Conservation (phyloP, 1,140 invertebrate species). For the Andrena cerasifolii region DNA sequence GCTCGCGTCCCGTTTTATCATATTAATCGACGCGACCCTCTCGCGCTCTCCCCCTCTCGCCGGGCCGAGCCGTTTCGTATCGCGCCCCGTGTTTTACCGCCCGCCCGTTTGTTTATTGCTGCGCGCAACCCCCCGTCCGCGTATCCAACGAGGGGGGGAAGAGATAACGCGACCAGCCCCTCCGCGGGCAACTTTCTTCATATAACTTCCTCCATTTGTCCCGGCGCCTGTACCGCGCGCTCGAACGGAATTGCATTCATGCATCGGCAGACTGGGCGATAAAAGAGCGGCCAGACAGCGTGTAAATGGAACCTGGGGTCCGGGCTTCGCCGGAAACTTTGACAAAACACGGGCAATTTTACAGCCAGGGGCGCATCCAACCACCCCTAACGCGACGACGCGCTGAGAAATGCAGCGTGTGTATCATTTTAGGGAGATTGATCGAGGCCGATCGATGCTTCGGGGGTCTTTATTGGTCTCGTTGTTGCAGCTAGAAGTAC, state of each 20-base stretch:
- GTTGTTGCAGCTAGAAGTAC: no score
- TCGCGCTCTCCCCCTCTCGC: background rate
- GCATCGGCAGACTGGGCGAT: conserved; percentile 42
- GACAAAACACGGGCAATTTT: conserved; percentile 31
- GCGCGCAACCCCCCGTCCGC: no score
- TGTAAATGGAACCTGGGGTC: background rate
- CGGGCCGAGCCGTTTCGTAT: conserved; percentile 2
- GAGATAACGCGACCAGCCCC: conserved; percentile 19
- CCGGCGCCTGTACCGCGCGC: conserved; percentile 33
- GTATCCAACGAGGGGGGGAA: no score
- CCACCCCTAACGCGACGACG: background rate
- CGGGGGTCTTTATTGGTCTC: background rate
- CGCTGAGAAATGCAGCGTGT: background rate
- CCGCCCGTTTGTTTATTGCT: background rate
- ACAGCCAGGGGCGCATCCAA: background rate
- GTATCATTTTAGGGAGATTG: conserved; percentile 5
- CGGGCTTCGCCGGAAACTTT: background rate
- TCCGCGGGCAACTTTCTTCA: conserved; percentile 58
- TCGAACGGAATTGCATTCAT: conserved; percentile 14
- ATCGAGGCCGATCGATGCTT: conserved; percentile 2
- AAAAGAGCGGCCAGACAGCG: conserved; percentile 38
- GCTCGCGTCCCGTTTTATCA: conserved; percentile 15
- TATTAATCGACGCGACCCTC: conserved; percentile 28
- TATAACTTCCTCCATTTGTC: conserved; percentile 61
- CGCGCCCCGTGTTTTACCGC: background rate